Evolutionary conservation across 2,797 vertebrate genomes (phyloP).

Genomic region (Gymnocypris eckloni): DNA sequence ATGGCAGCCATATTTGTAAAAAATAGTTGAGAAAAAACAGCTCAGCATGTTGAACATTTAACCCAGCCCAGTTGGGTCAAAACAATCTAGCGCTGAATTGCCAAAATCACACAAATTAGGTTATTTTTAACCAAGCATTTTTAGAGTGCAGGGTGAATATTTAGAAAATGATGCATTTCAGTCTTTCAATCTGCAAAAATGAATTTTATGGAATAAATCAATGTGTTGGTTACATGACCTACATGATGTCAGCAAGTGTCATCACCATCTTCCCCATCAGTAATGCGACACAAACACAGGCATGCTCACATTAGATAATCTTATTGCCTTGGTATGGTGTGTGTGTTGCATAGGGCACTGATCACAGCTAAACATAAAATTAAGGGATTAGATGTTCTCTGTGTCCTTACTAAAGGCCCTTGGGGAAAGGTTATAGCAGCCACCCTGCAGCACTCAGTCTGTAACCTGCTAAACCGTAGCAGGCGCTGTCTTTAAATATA

Average conservation of each 20-base stretch:
- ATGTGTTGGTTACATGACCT: background rate
- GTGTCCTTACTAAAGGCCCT: background rate
- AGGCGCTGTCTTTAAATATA: conserved; percentile 3
- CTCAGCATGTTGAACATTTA: background rate
- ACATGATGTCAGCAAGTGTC: background rate
- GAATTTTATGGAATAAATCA: background rate
- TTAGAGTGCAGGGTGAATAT: background rate
- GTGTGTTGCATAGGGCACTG: background rate
- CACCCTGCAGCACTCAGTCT: background rate
- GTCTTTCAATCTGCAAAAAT: background rate
- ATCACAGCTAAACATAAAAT: conserved; percentile 19
- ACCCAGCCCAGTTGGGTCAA: background rate
- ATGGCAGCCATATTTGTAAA: background rate
- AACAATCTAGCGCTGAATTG: background rate
- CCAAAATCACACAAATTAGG: background rate
- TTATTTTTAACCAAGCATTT: background rate
- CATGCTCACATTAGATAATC: conserved; percentile 4
- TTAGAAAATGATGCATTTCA: background rate
- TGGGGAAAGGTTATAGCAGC: background rate
- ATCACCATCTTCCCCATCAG: background rate
- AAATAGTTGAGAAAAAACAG: background rate
- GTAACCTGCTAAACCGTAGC: background rate
- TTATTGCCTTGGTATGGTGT: background rate
- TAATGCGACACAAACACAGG: background rate
- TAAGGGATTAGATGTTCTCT: background rate